Evolutionary conservation across 1,140 invertebrate genomes (phyloP), one percentile per base, ranked within the genome.

Genomic region (Matsumurasca onukii): DNA sequence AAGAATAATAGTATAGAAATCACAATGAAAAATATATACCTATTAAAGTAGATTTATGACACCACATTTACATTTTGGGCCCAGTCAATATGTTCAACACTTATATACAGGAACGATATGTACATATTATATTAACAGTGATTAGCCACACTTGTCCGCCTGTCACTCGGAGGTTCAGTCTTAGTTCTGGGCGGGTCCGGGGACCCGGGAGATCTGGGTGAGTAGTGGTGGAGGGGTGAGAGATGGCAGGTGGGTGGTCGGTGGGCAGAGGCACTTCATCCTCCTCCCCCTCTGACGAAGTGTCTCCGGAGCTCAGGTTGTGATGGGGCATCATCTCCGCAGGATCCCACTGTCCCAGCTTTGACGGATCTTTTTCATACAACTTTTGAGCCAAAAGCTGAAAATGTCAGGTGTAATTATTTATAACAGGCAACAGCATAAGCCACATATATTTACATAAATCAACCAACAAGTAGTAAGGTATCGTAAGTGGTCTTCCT

Each of bases 341-440:
- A 0, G 66, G 70, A 27, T 87, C 84, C 77, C 86, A 83, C 62
- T 87, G 85, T 67, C 85, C 85, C 70, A 91, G 77, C 79, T 91
- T 91, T 24, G 81, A 84, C 0, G 91, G 90, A 80, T 93, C 90
- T 75, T 93, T 92, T 65, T 91, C 89, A 76, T 91, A 91, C 52
- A 95, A 81, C 74, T 90, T 91, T 73, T 91, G 87, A 55, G 93
- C 93, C 73, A 95, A 80, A 70, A 86, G 79, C 85, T 93, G 81
- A 17, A 86, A 78, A 73, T 9, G n/a, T n/a, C n/a, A n/a, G n/a
- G n/a, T n/a, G n/a, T n/a, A n/a, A n/a, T n/a, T n/a, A n/a, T n/a
- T n/a, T n/a, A n/a, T n/a, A n/a, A n/a, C n/a, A n/a, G n/a, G n/a
- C n/a, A n/a, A n/a, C n/a, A n/a, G n/a, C n/a, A n/a, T n/a, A n/a